phyloP scores from a whole-genome alignment of 2,797 vertebrate genomes.

The Graptemys geographica region DNA sequence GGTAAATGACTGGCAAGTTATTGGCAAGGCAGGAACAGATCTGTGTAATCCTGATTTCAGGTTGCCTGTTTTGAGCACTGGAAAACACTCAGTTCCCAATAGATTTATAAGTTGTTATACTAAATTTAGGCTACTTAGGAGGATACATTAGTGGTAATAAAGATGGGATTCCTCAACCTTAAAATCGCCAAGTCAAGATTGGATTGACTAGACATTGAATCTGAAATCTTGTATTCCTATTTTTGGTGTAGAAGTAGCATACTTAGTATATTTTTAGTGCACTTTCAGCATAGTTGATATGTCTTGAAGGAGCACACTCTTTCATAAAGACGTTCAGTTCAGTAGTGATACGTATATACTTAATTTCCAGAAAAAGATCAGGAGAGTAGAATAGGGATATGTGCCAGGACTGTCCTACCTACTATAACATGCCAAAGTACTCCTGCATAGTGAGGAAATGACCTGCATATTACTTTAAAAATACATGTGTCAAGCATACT shows the following conservation, averaged over 20 bases:
- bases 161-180: not conserved
- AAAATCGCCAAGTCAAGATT: not conserved
- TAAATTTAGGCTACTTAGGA: not conserved
- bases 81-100: not conserved
- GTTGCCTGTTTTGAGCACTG: not conserved
- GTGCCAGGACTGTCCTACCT: not conserved
- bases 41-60: not conserved
- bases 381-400: not conserved
- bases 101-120: not conserved
- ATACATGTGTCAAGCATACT: not conserved
- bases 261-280: conserved; percentile 10
- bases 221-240: not conserved
- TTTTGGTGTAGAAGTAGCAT: not conserved
- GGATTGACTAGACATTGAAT: not conserved
- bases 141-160: not conserved
- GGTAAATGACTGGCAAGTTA: not conserved
- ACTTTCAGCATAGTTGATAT: not conserved
- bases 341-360: conserved; percentile 17
- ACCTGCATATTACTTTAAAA: not conserved
- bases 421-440: not conserved
- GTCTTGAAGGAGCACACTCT: conserved; percentile 23
- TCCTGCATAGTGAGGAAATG: not conserved
- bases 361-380: conserved; percentile 25
- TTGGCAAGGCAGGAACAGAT: not conserved
- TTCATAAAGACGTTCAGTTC: conserved; percentile 34